Evolutionary conservation across 2,888 invertebrate genomes (phyloP).

Genomic region (Patella caerulea): DNA sequence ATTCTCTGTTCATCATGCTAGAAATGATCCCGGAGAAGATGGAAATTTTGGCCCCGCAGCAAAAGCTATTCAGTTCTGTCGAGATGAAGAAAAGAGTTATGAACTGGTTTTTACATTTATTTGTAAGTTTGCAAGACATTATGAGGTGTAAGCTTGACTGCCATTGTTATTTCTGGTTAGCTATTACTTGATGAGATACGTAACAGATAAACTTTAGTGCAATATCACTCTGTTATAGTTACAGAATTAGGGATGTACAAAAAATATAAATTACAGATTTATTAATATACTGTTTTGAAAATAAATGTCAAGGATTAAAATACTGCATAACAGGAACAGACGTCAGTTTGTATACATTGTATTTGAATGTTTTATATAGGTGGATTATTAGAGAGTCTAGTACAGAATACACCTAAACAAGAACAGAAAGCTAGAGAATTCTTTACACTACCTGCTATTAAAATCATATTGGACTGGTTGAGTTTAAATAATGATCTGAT

Average conservation of each 20-base stretch:
- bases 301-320: no score
- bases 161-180: no score
- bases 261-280: not conserved
- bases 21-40: conserved; percentile 39
- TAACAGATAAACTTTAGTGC: no score
- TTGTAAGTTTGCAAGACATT: conserved; percentile 71
- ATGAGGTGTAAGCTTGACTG: no score
- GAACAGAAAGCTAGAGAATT: conserved; percentile 76
- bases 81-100: conserved; percentile 77
- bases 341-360: no score
- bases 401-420: conserved; percentile 75
- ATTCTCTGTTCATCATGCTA: conserved; percentile 76
- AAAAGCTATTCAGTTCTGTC: conserved; percentile 70
- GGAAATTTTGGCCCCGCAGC: conserved; percentile 21
- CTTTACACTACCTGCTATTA: conserved; percentile 82
- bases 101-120: conserved; percentile 78
- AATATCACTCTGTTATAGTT: no score
- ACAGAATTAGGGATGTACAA: no score
- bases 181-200: no score
- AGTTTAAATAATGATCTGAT: conserved; percentile 49
- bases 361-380: conserved; percentile 48
- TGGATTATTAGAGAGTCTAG: conserved; percentile 63
- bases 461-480: conserved; percentile 84
- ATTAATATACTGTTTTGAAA: conserved; percentile 5
- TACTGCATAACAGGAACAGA: no score